These are phyloP conservation scores for Lutjanus argentimaculatus DNA, from an alignment of 2,797 vertebrate genomes.

Conservation along the genomic window DNA sequence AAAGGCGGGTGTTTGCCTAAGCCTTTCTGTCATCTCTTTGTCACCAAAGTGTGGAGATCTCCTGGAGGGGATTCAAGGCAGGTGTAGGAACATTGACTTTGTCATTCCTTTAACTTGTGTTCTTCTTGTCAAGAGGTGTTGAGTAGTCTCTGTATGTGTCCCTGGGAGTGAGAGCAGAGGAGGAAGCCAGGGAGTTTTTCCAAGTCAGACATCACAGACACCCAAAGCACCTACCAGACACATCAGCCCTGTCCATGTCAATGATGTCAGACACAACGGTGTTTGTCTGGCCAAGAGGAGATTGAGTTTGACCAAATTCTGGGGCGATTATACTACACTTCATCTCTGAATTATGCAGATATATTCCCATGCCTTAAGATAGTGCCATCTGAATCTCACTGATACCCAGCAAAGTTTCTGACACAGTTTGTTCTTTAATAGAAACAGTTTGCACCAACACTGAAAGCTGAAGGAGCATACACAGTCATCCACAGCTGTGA, in stretches of 20 bases:
- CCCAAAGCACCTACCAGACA: slow-evolving; percentile 54
- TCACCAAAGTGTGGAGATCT: slow-evolving; percentile 56
- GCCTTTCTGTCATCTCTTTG: slow-evolving; percentile 52
- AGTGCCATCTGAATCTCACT: slow-evolving; percentile 9
- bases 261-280: slow-evolving; percentile 46
- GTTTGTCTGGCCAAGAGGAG: slow-evolving; percentile 48
- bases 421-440: not conserved
- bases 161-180: slow-evolving; percentile 40
- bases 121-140: slow-evolving; percentile 75
- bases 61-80: slow-evolving; percentile 64
- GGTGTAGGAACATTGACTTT: slow-evolving; percentile 67
- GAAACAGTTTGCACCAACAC: not conserved
- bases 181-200: slow-evolving; percentile 38
- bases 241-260: slow-evolving; percentile 62
- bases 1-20: slow-evolving; percentile 38
- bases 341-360: slow-evolving; percentile 55
- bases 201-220: slow-evolving; percentile 56
- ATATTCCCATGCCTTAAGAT: slow-evolving; percentile 34
- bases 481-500: not conserved
- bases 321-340: slow-evolving; percentile 18
- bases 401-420: slow-evolving; percentile 11
- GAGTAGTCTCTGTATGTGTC: slow-evolving; percentile 43
- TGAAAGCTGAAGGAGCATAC: slow-evolving; percentile 4
- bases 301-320: slow-evolving; percentile 48
- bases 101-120: slow-evolving; percentile 59